A percentile compares a stretch with the other conserved stretches of the same genome.
Evolutionary conservation across 2,113 vertebrate genomes (phyloP).

Genomic region (Nothobranchius kuhntae): DNA sequence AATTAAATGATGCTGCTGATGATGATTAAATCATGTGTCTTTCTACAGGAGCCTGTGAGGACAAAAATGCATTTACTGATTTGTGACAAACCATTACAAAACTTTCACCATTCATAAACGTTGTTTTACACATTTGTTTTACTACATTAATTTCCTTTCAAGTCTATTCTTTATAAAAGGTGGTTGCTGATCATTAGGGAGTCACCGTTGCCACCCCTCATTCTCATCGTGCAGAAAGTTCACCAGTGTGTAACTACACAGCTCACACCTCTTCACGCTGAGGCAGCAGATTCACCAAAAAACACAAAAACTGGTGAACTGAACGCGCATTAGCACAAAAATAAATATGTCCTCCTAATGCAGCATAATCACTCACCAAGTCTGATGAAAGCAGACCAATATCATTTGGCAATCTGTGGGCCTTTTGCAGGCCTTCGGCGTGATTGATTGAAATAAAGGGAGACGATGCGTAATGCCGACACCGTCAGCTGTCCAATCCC

Average conservation of each 20-base stretch:
- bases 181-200: background rate
- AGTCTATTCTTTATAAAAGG: background rate
- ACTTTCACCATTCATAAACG: too few species aligned
- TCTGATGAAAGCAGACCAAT: slow-evolving; percentile 64
- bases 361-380: slow-evolving; percentile 44
- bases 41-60: too few species aligned
- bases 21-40: too few species aligned
- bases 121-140: background rate
- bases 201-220: background rate
- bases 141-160: background rate
- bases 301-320: slow-evolving; percentile 6
- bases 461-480: slow-evolving; percentile 69
- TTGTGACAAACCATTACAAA: too few species aligned
- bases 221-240: background rate
- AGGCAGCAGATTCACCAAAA: slow-evolving; percentile 20
- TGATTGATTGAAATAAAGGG: slow-evolving; percentile 74
- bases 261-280: background rate
- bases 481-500: slow-evolving; percentile 75
- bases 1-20: too few species aligned
- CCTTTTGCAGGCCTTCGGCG: slow-evolving; percentile 36
- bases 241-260: background rate
- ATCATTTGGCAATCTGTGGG: slow-evolving; percentile 61
- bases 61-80: too few species aligned
- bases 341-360: slow-evolving; percentile 32
- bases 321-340: slow-evolving; percentile 25